phyloP scores from a whole-genome alignment of 2,888 invertebrate species.

The Stomorhina lunata region DNA sequence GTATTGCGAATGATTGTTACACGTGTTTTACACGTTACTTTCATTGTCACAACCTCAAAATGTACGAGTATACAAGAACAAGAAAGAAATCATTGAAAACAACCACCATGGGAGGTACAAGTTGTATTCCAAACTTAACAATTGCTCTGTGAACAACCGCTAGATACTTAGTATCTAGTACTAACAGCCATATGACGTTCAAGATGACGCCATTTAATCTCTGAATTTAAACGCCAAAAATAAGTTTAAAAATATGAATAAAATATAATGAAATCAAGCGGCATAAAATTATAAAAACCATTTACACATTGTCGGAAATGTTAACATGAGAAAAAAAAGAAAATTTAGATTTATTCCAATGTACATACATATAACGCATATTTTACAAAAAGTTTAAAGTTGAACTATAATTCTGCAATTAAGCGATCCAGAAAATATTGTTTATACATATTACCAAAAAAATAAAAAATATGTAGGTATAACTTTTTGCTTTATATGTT shows the following conservation, averaged over 20 bases:
- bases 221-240: conserved; percentile 14
- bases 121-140: conserved; percentile 57
- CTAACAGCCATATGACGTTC: conserved; percentile 69
- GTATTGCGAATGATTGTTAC: conserved; percentile 73
- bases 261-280: neutral
- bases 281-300: conserved; percentile 76
- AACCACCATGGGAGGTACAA: conserved; percentile 43
- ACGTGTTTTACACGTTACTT: conserved; percentile 72
- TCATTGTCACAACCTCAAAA: conserved; percentile 58
- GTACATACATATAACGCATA: too few relatives aligned
- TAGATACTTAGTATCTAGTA: conserved; percentile 67
- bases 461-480: too few relatives aligned
- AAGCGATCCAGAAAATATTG: too few relatives aligned
- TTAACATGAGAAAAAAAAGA: conserved; percentile 44
- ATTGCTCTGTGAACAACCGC: conserved; percentile 33
- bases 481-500: too few relatives aligned
- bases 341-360: too few relatives aligned
- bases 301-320: conserved; percentile 76
- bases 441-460: too few relatives aligned
- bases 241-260: neutral
- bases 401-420: too few relatives aligned
- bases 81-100: conserved; percentile 29
- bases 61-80: too few relatives aligned
- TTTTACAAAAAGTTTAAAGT: too few relatives aligned
- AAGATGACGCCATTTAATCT: conserved; percentile 67